Base-by-base conservation (phyloP, 2,888 invertebrate species). In the Athetis lepigone region DNA sequence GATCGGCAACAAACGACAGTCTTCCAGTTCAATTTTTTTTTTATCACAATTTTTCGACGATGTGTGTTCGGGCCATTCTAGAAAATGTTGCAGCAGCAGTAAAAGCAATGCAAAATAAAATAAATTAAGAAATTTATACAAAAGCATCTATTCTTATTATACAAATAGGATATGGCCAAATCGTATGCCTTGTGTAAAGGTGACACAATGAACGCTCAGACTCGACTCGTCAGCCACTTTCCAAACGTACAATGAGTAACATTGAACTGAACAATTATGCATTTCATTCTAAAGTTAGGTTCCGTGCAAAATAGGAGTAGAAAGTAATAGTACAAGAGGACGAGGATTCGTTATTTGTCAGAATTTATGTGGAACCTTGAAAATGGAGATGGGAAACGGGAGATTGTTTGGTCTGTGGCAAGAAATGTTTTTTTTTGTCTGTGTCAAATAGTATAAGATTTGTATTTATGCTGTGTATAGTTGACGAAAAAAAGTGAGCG, bases 241-340 rank as follows among this genome's bases (percentile, higher is more conserved):
- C 80, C 68, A 69, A 67, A 60, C 39, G 29, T 51, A 77, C 75
- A 77, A 68, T 68, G 63, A 52, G 21, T 50, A 46, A 46, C 52
- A 56, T 25, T 37, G 36, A 56, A 29, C 45, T 21, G 45, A 75
- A 59, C 70, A 64, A 70, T 72, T 58, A 75, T 33, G 19, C 54
- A 42, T 37, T 54, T 50, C 50, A 74, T 62, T 68, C 1, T 40
- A 52, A 56, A 49, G 51, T 40, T 16, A 50, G 46, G 47, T 37
- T 65, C 36, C 7, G 40, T 59, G 39, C 4, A 43, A 11, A 13
- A 39, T 19, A 37, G n/a, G n/a, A 18, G 13, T n/a, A n/a, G n/a
- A n/a, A n/a, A n/a, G n/a, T n/a, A n/a, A n/a, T n/a, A n/a, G n/a
- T n/a, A n/a, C n/a, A n/a, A n/a, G n/a, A n/a, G n/a, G n/a, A n/a